Percentiles rank a stretch among this genome's conserved stretches.
Evolutionary conservation across 2,113 vertebrate species (phyloP).

Genomic region (Steatornis caripensis): DNA sequence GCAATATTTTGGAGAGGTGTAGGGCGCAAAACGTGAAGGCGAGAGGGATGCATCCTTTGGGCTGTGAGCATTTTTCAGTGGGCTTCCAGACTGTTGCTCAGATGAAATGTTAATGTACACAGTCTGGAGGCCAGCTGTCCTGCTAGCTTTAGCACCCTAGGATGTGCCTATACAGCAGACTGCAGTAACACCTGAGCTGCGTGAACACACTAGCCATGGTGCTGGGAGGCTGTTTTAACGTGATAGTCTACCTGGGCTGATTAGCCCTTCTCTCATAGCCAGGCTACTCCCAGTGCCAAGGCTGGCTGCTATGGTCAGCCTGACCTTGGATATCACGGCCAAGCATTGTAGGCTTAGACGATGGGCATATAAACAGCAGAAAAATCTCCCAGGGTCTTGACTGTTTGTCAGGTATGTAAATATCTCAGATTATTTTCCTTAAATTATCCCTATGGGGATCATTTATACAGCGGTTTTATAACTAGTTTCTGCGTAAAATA

Average conservation of each 20-base stretch:
- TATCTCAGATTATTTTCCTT: conserved; percentile 47
- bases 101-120: not conserved
- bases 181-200: not conserved
- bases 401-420: conserved; percentile 60
- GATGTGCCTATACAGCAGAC: not conserved
- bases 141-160: not conserved
- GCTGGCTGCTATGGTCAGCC: not conserved
- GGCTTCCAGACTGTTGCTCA: not conserved
- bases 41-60: not conserved
- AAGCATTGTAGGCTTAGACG: not conserved
- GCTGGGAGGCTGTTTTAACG: not conserved
- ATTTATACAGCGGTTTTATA: conserved; percentile 50
- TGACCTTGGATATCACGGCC: not conserved
- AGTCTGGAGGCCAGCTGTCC: not conserved
- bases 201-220: not conserved
- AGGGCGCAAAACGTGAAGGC: not conserved
- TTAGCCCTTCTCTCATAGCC: not conserved
- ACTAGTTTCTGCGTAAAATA: conserved; percentile 57
- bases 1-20: not conserved
- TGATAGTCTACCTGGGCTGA: not conserved
- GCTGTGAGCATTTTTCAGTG: not conserved
- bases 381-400: not conserved
- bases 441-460: conserved; percentile 32
- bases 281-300: not conserved
- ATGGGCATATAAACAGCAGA: not conserved